phyloP scores from a whole-genome alignment of 2,113 vertebrate genomes.

The Picathartes gymnocephalus region DNA sequence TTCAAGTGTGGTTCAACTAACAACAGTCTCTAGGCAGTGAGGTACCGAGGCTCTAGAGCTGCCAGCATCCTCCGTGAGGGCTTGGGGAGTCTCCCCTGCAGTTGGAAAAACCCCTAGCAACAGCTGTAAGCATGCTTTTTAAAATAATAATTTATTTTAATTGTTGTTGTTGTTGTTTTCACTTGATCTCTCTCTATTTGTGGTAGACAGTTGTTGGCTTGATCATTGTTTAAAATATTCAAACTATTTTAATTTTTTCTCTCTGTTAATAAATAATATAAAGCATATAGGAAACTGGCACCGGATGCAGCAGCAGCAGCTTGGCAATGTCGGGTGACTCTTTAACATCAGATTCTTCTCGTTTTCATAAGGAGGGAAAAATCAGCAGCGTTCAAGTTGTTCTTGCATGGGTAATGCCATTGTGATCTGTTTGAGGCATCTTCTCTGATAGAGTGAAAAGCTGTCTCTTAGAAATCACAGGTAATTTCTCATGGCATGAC shows the following conservation, averaged over 20 bases:
- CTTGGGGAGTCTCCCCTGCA: fast-evolving
- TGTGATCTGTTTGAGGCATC: neutral
- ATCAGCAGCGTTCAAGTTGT: neutral
- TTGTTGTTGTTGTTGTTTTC: neutral
- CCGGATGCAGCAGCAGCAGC: neutral
- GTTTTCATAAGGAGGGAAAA: neutral
- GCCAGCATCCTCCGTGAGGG: neutral
- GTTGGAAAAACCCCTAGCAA: neutral
- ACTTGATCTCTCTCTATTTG: neutral
- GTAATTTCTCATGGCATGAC: neutral
- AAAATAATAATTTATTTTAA: neutral
- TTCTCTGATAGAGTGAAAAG: neutral
- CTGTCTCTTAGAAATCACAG: neutral
- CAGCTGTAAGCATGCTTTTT: neutral
- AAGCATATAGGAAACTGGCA: neutral
- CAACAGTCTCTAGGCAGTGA: neutral
- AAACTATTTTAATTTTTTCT: neutral
- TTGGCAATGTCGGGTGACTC: neutral
- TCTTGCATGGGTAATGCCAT: neutral
- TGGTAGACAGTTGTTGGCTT: neutral
- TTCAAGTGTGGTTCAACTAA: neutral
- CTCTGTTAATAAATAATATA: neutral
- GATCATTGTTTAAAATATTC: neutral
- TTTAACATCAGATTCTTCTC: neutral
- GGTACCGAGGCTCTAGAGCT: neutral